Evolutionary conservation across 1,140 invertebrate species (phyloP), one percentile per base, ranked within the genome.

Genomic region (Galleria mellonella): DNA sequence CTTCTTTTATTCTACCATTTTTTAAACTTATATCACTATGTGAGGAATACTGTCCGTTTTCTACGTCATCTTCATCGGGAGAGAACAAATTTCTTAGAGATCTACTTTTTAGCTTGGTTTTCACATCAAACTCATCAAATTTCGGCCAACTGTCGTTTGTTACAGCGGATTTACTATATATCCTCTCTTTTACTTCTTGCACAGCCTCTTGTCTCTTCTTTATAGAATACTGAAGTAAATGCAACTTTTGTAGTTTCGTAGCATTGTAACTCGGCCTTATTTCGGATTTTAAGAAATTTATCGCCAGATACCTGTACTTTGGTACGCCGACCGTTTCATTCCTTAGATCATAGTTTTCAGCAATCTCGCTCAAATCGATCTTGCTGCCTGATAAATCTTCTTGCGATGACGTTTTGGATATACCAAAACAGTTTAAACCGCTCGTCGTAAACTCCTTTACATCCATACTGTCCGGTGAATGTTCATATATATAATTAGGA

Each of bases 191-290:
- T 15, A 87, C 77, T 17, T 85, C 78, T 31, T 83, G 75, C 0
- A 87, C 84, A 0, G 76, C 70, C n/a, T 87, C 84, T 31, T 83
- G 75, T 2, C 57, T 57, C 39, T 86, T 87, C 64, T 87, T 87
- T 35, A 87, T 87, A 0, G 81, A 78, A 55, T 86, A 87, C 51
- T 87, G 86, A 1, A 87, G 46, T 8, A 84, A 58, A 62, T 87
- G 86, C 3, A 87, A 44, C 31, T 72, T 83, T 37, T 83, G 87
- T 4, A 97, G 74, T 53, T 93, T 93, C 11, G 89, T 90, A 7
- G 94, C 88, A 11, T 90, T 92, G 64, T 96, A 96, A 67, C 93
- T 94, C 0, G 88, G 88, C 37, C 90, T 89, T 32, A 94, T 87
- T 66, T 94, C 92, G 0, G 82, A 86, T 55, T 87, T 87, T 0